Evolutionary conservation across 2,888 invertebrate species (phyloP).

Genomic region (Scotopteryx bipunctaria): DNA sequence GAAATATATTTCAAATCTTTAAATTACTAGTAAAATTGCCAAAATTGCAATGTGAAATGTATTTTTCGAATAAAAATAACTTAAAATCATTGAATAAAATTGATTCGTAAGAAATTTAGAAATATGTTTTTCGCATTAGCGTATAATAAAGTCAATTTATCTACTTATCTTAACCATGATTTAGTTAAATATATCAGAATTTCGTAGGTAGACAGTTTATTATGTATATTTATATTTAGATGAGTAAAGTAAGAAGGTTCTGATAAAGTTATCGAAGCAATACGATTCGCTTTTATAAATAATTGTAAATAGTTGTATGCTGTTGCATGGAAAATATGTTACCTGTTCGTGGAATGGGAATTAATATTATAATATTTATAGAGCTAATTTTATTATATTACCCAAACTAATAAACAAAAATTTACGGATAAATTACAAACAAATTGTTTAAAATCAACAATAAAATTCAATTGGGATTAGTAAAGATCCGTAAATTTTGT

Average conservation of each 20-base stretch:
- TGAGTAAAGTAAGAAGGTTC: constrained; percentile 24
- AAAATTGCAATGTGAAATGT: constrained; percentile 44
- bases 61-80: constrained; percentile 40
- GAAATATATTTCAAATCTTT: constrained; percentile 38
- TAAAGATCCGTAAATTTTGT: not conserved
- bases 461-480: too few species aligned
- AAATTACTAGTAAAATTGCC: constrained; percentile 45
- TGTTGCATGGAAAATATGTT: constrained; percentile 45
- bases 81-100: constrained; percentile 5
- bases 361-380: constrained; percentile 35
- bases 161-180: constrained; percentile 24
- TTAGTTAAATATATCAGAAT: constrained; percentile 38
- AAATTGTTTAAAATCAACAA: too few species aligned
- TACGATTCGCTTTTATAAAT: constrained; percentile 65
- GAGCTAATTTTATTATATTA: constrained; percentile 6
- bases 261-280: constrained; percentile 54
- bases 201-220: constrained; percentile 44
- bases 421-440: not conserved
- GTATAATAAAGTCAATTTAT: constrained; percentile 21
- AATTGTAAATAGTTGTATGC: constrained; percentile 51
- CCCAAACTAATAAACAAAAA: not conserved
- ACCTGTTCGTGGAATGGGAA: constrained; percentile 55
- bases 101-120: constrained; percentile 5
- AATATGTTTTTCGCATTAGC: constrained; percentile 9
- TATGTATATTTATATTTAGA: constrained; percentile 34